A percentile compares a stretch with the other conserved stretches of the same genome.
These are phyloP conservation scores for Oscheius sp. DNA, from an alignment of 2,888 invertebrate species.

Conservation along the genomic window DNA sequence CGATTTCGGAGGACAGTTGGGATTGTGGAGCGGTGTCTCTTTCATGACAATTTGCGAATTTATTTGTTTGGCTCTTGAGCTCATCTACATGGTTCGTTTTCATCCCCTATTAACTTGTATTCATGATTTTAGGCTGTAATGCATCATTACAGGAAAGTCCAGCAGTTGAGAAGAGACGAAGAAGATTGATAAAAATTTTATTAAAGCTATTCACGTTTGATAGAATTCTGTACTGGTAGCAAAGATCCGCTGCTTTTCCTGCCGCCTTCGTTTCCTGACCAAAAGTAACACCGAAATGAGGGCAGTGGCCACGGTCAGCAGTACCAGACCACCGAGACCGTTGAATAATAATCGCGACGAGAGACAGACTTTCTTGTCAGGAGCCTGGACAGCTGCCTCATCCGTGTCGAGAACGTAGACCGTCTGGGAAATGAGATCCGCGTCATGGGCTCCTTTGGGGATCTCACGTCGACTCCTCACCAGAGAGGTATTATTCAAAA, in stretches of 20 bases:
- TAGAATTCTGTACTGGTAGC: slow-evolving; percentile 14
- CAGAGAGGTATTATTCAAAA: not conserved
- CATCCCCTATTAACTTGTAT: not conserved
- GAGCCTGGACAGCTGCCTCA: not conserved
- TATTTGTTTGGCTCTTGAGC: slow-evolving; percentile 60
- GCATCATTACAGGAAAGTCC: slow-evolving; percentile 19
- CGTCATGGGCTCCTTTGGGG: slow-evolving; percentile 47
- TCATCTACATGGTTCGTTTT: slow-evolving; percentile 56
- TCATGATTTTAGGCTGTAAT: not conserved
- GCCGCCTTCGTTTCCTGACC: slow-evolving; percentile 7
- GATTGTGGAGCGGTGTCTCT: slow-evolving; percentile 69
- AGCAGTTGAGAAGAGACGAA: not conserved
- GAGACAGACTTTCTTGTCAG: slow-evolving; percentile 11
- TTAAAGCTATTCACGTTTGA: not conserved
- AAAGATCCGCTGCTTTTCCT: not conserved
- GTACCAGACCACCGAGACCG: slow-evolving; percentile 2
- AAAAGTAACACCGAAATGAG: not conserved
- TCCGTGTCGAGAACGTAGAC: slow-evolving; percentile 68
- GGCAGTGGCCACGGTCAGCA: slow-evolving; percentile 16
- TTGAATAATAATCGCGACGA: slow-evolving; percentile 7
- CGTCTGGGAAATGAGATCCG: slow-evolving; percentile 71
- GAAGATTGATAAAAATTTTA: slow-evolving; percentile 3
- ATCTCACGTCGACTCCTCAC: not conserved
- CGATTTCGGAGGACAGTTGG: slow-evolving; percentile 70
- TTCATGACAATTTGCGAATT: slow-evolving; percentile 70